phyloP scores from a whole-genome alignment of 2,113 vertebrate genomes.

The Protomyctophum bolini region DNA sequence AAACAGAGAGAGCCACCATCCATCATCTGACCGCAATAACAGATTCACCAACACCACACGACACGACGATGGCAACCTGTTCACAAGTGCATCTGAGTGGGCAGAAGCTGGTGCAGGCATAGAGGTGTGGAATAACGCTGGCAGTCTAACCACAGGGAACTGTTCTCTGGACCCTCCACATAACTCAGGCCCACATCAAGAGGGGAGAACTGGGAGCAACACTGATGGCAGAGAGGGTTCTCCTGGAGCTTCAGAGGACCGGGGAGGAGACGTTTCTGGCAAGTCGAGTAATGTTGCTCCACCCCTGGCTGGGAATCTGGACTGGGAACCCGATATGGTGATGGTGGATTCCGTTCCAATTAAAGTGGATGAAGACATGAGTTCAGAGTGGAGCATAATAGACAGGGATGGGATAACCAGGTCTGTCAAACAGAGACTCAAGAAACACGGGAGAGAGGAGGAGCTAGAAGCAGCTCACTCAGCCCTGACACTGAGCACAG shows the following conservation, averaged over 20 bases:
- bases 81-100: too few relatives aligned
- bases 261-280: constrained; percentile 25
- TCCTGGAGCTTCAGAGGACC: constrained; percentile 11
- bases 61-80: neutral
- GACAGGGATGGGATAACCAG: neutral
- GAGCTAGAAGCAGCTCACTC: neutral
- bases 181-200: too few relatives aligned
- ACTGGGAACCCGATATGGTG: constrained; percentile 27
- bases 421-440: neutral
- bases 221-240: neutral
- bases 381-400: too few relatives aligned
- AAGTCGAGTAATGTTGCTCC: neutral
- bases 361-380: constrained; percentile 16
- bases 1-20: neutral
- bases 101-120: too few relatives aligned
- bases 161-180: too few relatives aligned
- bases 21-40: too few relatives aligned
- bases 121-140: too few relatives aligned
- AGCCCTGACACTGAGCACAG: neutral
- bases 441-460: neutral
- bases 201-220: neutral
- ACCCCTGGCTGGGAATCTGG: neutral
- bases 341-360: constrained; percentile 12
- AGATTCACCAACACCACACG: too few relatives aligned
- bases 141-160: too few relatives aligned